Evolutionary conservation across 2,113 vertebrate species (phyloP).

Genomic region (Cairina moschata): DNA sequence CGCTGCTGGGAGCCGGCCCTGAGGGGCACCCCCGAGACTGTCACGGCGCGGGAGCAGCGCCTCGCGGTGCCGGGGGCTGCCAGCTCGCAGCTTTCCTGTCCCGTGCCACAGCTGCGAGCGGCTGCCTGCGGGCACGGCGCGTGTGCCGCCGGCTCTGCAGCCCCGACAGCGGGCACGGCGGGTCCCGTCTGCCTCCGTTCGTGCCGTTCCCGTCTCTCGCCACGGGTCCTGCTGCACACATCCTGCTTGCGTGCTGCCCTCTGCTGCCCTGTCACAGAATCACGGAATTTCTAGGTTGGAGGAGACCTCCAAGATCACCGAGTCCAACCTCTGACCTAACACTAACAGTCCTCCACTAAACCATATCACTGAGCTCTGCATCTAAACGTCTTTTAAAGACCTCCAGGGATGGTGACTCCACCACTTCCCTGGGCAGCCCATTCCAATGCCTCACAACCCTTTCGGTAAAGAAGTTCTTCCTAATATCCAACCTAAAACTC

Average conservation of each 20-base stretch:
- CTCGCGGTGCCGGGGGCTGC: rapidly evolving
- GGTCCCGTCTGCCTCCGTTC: constrained; percentile 37
- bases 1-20: not conserved
- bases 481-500: no score
- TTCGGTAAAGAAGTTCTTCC: no score
- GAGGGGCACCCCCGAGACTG: no score
- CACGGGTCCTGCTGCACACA: not conserved
- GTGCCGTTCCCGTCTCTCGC: not conserved
- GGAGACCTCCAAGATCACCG: no score
- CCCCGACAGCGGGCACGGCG: not conserved
- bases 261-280: not conserved
- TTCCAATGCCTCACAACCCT: no score
- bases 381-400: no score
- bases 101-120: constrained; percentile 15
- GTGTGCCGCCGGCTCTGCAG: rapidly evolving
- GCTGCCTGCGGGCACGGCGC: not conserved
- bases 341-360: no score
- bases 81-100: not conserved
- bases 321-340: no score
- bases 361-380: no score
- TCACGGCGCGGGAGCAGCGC: not conserved
- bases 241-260: constrained; percentile 37
- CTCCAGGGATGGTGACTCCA: no score
- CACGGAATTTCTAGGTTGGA: no score
- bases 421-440: no score